These are phyloP conservation scores for Toxonevra muliebris DNA, from an alignment of 2,888 invertebrate species.

Conservation along the genomic window DNA sequence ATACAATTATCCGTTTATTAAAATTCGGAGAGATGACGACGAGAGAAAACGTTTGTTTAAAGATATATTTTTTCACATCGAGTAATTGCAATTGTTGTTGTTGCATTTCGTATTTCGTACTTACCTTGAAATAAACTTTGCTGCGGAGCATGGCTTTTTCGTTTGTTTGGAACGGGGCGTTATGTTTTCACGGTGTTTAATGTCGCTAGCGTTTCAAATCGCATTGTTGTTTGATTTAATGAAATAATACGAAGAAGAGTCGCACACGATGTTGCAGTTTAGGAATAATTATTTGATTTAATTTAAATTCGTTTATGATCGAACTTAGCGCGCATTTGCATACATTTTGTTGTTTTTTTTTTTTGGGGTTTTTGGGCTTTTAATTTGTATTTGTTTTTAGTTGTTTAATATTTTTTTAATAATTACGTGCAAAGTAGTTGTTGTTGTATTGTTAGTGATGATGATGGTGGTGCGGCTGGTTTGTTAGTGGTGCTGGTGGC, in stretches of 20 bases:
- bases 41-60: background rate
- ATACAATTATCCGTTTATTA: no score
- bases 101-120: background rate
- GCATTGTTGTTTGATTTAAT: slow-evolving; percentile 51
- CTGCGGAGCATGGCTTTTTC: background rate
- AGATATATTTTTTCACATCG: background rate
- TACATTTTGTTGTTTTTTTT: background rate
- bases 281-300: no score
- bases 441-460: background rate
- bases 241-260: slow-evolving; percentile 54
- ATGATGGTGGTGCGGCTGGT: slow-evolving; percentile 6
- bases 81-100: background rate
- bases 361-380: background rate
- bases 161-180: slow-evolving; percentile 1
- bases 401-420: background rate
- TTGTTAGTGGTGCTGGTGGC: no score
- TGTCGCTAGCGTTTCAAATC: slow-evolving; percentile 25
- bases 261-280: background rate
- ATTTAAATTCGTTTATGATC: background rate
- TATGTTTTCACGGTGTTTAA: background rate
- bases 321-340: slow-evolving; percentile 10
- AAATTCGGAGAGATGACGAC: no score
- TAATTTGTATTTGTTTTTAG: background rate
- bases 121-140: slow-evolving; percentile 3
- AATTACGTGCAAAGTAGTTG: background rate